Conservation (phyloP, 2,888 invertebrate genomes). For the Platycnemis pennipes region DNA sequence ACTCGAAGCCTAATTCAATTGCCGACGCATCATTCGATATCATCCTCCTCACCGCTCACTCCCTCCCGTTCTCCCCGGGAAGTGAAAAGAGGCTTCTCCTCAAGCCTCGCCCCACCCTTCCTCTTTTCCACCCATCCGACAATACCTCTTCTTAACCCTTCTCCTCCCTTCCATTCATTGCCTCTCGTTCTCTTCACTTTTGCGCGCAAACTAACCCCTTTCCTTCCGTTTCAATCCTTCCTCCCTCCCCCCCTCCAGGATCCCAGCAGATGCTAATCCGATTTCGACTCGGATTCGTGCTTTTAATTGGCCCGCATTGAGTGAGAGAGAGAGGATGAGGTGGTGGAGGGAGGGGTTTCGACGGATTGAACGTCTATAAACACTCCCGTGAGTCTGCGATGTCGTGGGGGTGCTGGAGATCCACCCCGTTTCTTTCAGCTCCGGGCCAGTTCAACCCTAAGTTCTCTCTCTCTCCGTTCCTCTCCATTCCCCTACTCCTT, state of each 20-base stretch:
- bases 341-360: too few relatives aligned
- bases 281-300: slow-evolving; percentile 2
- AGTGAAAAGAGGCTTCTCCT: neutral
- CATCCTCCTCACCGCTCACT: neutral
- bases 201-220: neutral
- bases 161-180: neutral
- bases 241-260: neutral
- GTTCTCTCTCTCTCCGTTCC: neutral
- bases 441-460: neutral
- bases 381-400: neutral
- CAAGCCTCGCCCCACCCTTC: neutral
- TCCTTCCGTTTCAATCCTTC: neutral
- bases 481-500: neutral
- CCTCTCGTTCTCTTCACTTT: neutral
- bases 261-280: neutral
- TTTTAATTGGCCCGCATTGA: slow-evolving; percentile 1
- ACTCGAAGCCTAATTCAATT: neutral
- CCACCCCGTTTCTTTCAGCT: neutral
- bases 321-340: neutral
- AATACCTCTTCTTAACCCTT: neutral
- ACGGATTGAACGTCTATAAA: neutral
- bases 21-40: slow-evolving; percentile 32
- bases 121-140: neutral
- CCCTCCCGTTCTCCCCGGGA: neutral
- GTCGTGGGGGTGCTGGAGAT: neutral